A percentile compares a stretch with the other conserved stretches of the same genome.
Conservation (phyloP, 2,888 invertebrate genomes). For the Notocelia uddmanniana region DNA sequence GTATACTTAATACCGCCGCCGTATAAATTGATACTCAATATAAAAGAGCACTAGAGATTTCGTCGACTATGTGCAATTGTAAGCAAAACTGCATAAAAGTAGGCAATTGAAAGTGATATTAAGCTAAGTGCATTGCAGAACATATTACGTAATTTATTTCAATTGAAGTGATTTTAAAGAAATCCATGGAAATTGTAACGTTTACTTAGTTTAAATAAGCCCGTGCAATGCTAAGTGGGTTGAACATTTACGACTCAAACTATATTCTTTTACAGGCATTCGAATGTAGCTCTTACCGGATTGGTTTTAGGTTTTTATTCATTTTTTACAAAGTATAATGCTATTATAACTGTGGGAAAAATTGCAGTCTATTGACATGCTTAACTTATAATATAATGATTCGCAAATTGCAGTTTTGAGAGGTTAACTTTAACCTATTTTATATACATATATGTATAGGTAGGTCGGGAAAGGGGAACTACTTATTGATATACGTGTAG, state of each 20-base stretch:
- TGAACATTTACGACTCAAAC: constrained; percentile 55
- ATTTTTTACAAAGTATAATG: constrained; percentile 26
- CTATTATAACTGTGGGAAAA: constrained; percentile 50
- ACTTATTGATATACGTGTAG: neutral
- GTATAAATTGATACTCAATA: neutral
- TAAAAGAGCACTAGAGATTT: constrained; percentile 3
- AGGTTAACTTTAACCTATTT: neutral
- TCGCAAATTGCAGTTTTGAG: constrained; percentile 28
- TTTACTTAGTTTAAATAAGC: constrained; percentile 44
- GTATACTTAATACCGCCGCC: neutral
- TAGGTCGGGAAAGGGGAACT: too few species aligned
- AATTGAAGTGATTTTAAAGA: constrained; percentile 37
- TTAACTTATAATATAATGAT: constrained; percentile 28
- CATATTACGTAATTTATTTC: constrained; percentile 33
- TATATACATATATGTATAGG: constrained; percentile 17
- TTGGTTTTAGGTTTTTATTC: neutral
- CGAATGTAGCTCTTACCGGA: neutral
- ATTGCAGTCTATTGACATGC: constrained; percentile 57
- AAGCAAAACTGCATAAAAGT: constrained; percentile 27
- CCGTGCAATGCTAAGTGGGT: constrained; percentile 53
- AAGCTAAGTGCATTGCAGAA: constrained; percentile 51
- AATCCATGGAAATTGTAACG: constrained; percentile 42
- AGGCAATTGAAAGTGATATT: constrained; percentile 54
- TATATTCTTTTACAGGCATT: constrained; percentile 11
- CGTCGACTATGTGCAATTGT: neutral